Base-by-base conservation (phyloP, 2,113 vertebrate genomes). In the Pluvianellus socialis region DNA sequence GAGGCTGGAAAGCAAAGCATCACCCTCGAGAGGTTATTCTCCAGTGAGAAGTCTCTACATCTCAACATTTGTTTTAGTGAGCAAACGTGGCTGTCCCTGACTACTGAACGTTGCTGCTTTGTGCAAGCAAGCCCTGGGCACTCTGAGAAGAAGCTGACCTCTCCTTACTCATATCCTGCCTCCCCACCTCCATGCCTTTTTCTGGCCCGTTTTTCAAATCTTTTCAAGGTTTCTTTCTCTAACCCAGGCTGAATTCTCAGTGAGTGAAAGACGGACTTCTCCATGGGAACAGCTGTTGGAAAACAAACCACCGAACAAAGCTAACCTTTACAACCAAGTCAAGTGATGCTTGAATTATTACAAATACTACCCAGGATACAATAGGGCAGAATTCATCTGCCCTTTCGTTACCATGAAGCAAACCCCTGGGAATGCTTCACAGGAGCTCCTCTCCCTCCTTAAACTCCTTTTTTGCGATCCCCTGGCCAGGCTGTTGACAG, bases 271-370 rank as follows among this genome's bases (percentile, higher is more conserved):
- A 96, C 84, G 67, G 72, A 55, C 62, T 91, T 98, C 96, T 97
- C 98, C 98, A 97, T 98, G 98, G 97, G 96, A 98, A 98, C 97
- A 94, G 85, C 96, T 91, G 55, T 74, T 73, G 49, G 83, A 94
- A 96, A 97, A 97, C 95, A 97, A 98, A 95, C 94, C 76, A 65
- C 27, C 1, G 50, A 94, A 91, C 92, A 93, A 97, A 97, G 96
- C 96, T 97, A 96, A 97, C 96, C 95, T 97, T 97, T 97, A 97
- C 91, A 96, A 91, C 20, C 53, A 79, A 92, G 71, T 96, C 94
- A 96, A 97, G 91, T 92, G 93, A 96, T 96, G 77, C 93, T 96
- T 97, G 90, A 97, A 73, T 93, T 96, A 96, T 96, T 97, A 82
- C 93, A 85, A 94, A 83, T 63, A 52, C 89, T 65, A 27, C 75